A percentile compares a stretch with the other conserved stretches of the same genome.
phyloP scores from a whole-genome alignment of 2,797 vertebrate genomes.

The Darevskia mixta region DNA sequence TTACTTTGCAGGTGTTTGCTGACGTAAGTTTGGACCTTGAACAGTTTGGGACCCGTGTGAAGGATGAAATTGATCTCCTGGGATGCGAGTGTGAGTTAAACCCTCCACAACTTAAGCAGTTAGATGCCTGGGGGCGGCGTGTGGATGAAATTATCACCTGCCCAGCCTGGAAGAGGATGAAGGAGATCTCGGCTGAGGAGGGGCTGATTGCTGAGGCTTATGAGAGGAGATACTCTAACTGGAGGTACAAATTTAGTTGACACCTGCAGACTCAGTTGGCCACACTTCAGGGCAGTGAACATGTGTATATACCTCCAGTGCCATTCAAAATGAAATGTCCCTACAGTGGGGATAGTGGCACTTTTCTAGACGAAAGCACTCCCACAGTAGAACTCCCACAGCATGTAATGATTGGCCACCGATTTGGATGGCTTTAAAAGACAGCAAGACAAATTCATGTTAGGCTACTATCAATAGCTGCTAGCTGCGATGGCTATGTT shows the following conservation, averaged over 20 bases:
- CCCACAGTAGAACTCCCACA: too few relatives aligned
- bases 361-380: too few relatives aligned
- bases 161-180: constrained; percentile 84
- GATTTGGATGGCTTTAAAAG: too few relatives aligned
- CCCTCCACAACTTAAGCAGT: constrained; percentile 79
- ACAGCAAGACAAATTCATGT: too few relatives aligned
- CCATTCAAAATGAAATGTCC: not conserved
- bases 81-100: constrained; percentile 83
- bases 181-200: constrained; percentile 82
- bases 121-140: constrained; percentile 81
- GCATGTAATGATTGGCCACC: too few relatives aligned
- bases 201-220: constrained; percentile 85
- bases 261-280: not conserved
- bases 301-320: not conserved
- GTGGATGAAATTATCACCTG: constrained; percentile 83
- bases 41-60: constrained; percentile 81
- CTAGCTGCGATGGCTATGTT: too few relatives aligned
- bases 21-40: constrained; percentile 77
- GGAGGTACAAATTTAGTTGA: constrained; percentile 78
- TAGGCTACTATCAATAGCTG: too few relatives aligned
- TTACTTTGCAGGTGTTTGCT: constrained; percentile 59
- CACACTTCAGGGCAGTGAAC: not conserved
- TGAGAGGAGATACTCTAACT: constrained; percentile 81
- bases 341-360: not conserved
- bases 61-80: constrained; percentile 76